A percentile compares a stretch with the other conserved stretches of the same genome.
Conservation (phyloP, 2,888 invertebrate genomes). For the Tolmerus cingulatus region DNA sequence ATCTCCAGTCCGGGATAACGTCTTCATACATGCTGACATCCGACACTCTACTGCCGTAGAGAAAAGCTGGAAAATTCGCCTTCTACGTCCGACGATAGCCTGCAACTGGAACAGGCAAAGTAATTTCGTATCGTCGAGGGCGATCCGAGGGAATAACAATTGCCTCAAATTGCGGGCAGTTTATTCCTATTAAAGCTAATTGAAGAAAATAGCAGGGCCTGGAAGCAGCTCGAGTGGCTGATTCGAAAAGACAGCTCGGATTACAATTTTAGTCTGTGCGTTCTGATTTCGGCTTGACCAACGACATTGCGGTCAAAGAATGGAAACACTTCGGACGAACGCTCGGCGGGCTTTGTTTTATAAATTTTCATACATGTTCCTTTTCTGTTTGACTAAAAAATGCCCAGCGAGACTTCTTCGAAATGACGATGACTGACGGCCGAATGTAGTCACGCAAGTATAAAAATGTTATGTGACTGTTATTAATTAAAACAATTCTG, state of each 20-base stretch:
- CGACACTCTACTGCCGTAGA: constrained; percentile 5
- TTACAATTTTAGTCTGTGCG: constrained; percentile 29
- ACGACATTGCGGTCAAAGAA: background rate
- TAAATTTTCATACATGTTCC: background rate
- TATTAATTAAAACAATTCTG: background rate
- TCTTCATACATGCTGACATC: constrained; percentile 24
- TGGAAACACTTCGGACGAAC: background rate
- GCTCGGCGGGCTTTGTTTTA: background rate
- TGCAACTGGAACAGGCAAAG: background rate
- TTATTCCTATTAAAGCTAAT: constrained; percentile 49
- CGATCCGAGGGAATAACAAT: constrained; percentile 42
- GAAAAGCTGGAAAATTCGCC: background rate
- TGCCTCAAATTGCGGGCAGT: constrained; percentile 48
- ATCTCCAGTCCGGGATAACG: constrained; percentile 15
- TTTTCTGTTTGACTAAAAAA: background rate
- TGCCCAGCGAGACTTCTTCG: background rate
- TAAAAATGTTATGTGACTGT: too few relatives aligned
- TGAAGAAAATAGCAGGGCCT: constrained; percentile 47
- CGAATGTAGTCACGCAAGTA: background rate
- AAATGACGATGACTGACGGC: background rate
- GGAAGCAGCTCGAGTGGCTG: constrained; percentile 37
- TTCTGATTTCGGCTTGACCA: constrained; percentile 1
- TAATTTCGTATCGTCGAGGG: constrained; percentile 23
- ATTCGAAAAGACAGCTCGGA: constrained; percentile 37
- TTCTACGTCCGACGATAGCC: background rate